phyloP scores from a whole-genome alignment of 1,140 invertebrate species.

The Caerostris darwini region DNA sequence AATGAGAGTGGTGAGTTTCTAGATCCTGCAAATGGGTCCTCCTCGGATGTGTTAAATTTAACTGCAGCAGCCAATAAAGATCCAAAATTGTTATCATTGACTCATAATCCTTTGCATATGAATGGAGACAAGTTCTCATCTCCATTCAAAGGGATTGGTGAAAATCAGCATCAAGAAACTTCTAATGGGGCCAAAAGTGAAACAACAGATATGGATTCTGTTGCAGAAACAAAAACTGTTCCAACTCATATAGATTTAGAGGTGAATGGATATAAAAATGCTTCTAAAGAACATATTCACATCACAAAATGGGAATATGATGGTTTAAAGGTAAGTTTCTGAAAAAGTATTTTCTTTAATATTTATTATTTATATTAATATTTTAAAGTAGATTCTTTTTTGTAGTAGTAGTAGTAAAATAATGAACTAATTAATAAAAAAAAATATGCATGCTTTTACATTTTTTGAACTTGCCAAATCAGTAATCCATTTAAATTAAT shows the following conservation, averaged over 20 bases:
- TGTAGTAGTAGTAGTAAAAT: no score
- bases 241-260: not conserved
- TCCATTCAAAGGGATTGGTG: constrained; percentile 73
- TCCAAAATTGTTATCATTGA: constrained; percentile 53
- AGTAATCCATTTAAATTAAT: no score
- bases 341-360: constrained; percentile 40
- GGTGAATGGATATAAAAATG: constrained; percentile 82
- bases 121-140: constrained; percentile 62
- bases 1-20: constrained; percentile 79
- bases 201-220: constrained; percentile 83
- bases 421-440: no score
- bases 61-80: constrained; percentile 54
- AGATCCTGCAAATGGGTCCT: constrained; percentile 39
- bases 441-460: no score
- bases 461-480: no score
- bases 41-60: constrained; percentile 58
- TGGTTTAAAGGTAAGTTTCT: constrained; percentile 85
- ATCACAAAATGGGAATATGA: constrained; percentile 79
- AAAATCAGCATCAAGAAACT: not conserved
- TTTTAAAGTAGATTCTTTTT: no score
- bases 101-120: constrained; percentile 63
- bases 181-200: not conserved
- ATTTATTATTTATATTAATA: constrained; percentile 16
- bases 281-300: constrained; percentile 83
- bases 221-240: constrained; percentile 85